A percentile compares a stretch with the other conserved stretches of the same genome.
Conservation (phyloP, 2,113 vertebrate genomes). For the Eupsittula cactorum region DNA sequence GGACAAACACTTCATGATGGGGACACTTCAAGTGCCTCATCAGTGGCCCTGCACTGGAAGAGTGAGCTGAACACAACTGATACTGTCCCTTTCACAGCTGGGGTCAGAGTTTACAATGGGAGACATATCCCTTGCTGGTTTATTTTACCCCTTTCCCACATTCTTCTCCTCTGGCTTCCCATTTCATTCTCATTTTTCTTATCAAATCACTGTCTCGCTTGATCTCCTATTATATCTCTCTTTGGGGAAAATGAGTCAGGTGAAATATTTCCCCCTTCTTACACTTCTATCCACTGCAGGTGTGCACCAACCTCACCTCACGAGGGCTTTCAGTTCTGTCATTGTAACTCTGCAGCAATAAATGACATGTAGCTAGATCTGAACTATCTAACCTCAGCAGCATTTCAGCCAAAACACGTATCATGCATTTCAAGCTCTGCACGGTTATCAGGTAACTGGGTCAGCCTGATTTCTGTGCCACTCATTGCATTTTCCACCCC, state of each 20-base stretch:
- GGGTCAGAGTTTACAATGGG: rapidly evolving
- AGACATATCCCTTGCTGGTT: neutral
- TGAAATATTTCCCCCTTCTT: neutral
- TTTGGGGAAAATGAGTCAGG: neutral
- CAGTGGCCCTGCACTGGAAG: neutral
- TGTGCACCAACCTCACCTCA: neutral
- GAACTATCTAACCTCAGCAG: neutral
- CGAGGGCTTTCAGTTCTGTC: rapidly evolving
- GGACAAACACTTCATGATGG: neutral
- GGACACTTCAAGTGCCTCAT: neutral
- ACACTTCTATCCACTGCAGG: neutral
- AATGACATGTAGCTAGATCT: neutral
- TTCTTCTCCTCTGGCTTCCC: neutral
- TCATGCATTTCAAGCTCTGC: neutral
- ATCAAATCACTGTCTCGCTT: neutral
- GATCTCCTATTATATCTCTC: neutral
- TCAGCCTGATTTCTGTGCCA: neutral
- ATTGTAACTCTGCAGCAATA: neutral
- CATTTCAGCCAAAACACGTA: rapidly evolving
- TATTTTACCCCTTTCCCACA: neutral
- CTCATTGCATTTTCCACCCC: neutral
- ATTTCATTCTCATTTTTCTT: neutral
- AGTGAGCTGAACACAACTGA: neutral
- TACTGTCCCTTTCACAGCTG: neutral
- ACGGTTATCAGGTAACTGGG: neutral